These are phyloP conservation scores for Choristoneura fumiferana DNA, from an alignment of 1,140 invertebrate genomes.

Conservation along the genomic window DNA sequence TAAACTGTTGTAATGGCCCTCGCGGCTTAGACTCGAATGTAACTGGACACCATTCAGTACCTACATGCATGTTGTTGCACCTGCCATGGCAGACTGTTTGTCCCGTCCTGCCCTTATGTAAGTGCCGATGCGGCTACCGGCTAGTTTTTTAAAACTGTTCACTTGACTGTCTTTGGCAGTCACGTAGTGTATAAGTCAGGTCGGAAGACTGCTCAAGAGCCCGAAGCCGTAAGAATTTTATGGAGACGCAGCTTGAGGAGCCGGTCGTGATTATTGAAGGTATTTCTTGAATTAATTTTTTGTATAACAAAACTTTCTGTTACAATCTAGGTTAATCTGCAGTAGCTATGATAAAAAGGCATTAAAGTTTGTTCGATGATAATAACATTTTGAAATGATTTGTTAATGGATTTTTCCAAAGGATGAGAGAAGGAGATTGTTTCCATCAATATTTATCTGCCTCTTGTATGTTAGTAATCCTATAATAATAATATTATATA, in stretches of 20 bases:
- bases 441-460: too few species aligned
- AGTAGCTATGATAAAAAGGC: not conserved
- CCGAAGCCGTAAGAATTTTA: constrained; percentile 71
- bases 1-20: constrained; percentile 43
- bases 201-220: constrained; percentile 77
- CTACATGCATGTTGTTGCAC: constrained; percentile 56
- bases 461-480: too few species aligned
- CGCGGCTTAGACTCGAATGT: constrained; percentile 34
- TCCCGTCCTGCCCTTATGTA: constrained; percentile 39
- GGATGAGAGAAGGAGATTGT: too few species aligned
- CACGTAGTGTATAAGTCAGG: constrained; percentile 79
- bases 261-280: constrained; percentile 69
- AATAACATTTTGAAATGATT: not conserved
- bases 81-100: constrained; percentile 41
- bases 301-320: constrained; percentile 63
- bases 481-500: too few species aligned
- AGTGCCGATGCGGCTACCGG: constrained; percentile 54
- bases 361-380: too few species aligned
- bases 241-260: constrained; percentile 72
- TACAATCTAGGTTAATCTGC: constrained; percentile 36
- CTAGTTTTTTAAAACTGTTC: constrained; percentile 77
- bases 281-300: constrained; percentile 77
- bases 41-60: constrained; percentile 37
- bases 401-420: not conserved
- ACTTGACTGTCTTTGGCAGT: constrained; percentile 77